Conservation (phyloP, 2,113 vertebrate genomes). For the Seriola rivoliana region DNA sequence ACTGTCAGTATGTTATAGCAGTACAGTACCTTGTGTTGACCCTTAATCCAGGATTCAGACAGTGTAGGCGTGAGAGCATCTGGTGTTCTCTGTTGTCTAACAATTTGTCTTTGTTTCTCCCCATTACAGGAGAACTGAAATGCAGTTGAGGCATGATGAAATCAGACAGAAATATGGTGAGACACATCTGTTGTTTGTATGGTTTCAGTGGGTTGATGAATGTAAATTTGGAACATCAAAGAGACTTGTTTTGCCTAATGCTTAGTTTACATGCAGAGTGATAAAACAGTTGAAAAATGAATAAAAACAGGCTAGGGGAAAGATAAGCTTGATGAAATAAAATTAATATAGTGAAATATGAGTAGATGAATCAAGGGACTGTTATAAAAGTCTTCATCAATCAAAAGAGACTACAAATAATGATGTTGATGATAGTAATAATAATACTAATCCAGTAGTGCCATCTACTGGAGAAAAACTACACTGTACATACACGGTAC, state of each 20-base stretch:
- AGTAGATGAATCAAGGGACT: neutral
- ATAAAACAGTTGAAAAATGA: constrained; percentile 11
- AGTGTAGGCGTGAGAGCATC: neutral
- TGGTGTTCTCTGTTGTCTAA: constrained; percentile 37
- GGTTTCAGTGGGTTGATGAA: constrained; percentile 15
- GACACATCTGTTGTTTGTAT: constrained; percentile 27
- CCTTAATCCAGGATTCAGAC: neutral
- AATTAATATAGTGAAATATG: neutral
- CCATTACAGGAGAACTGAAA: constrained; percentile 89
- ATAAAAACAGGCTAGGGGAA: neutral
- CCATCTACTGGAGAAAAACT: constrained; percentile 58
- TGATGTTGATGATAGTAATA: neutral
- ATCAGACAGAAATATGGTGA: constrained; percentile 96
- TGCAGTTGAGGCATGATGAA: constrained; percentile 94
- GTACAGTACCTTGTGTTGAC: neutral
- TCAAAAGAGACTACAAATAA: neutral
- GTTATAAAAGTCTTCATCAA: neutral
- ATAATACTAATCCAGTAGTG: neutral
- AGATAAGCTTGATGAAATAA: neutral
- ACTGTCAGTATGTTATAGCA: neutral
- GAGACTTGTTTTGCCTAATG: neutral
- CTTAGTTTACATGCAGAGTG: neutral
- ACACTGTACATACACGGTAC: neutral
- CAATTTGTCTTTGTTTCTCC: constrained; percentile 43
- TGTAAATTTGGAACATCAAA: constrained; percentile 1